A percentile compares a stretch with the other conserved stretches of the same genome.
phyloP scores from a whole-genome alignment of 2,888 invertebrate genomes.

The Criorhina ranunculi region DNA sequence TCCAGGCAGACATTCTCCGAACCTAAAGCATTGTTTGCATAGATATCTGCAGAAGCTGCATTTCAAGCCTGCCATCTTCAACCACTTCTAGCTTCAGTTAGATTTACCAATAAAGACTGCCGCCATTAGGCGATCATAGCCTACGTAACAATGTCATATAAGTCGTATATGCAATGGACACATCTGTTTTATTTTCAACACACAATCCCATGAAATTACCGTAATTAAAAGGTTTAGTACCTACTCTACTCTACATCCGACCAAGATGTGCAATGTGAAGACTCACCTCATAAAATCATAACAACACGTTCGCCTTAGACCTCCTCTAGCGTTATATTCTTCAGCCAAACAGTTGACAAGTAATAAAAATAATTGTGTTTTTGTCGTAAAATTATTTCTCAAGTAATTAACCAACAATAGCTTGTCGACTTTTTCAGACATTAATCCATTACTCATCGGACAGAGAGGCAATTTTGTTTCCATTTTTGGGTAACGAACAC shows the following conservation, averaged over 20 bases:
- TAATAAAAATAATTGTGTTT: constrained; percentile 40
- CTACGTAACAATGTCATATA: background rate
- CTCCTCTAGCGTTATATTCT: constrained; percentile 16
- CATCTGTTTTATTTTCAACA: background rate
- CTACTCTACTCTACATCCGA: background rate
- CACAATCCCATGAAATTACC: background rate
- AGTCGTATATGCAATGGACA: background rate
- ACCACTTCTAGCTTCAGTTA: too few relatives aligned
- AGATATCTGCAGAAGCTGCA: too few relatives aligned
- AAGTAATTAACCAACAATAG: constrained; percentile 40
- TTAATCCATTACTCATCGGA: constrained; percentile 54
- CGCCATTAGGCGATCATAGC: too few relatives aligned
- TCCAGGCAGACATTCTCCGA: too few relatives aligned
- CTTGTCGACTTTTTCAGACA: constrained; percentile 26
- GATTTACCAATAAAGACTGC: too few relatives aligned
- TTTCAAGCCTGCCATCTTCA: too few relatives aligned
- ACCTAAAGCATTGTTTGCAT: too few relatives aligned
- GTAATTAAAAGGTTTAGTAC: background rate
- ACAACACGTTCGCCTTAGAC: constrained; percentile 45
- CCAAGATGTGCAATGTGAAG: constrained; percentile 6
- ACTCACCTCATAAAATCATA: constrained; percentile 12
- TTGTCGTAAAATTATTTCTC: constrained; percentile 26
- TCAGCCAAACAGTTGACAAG: constrained; percentile 38
- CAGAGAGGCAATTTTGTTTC: constrained; percentile 43
- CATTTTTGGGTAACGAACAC: constrained; percentile 47